Evolutionary conservation across 2,888 invertebrate genomes (phyloP), one percentile per base, ranked within the genome.

Genomic region (Polymixis flavicincta): DNA sequence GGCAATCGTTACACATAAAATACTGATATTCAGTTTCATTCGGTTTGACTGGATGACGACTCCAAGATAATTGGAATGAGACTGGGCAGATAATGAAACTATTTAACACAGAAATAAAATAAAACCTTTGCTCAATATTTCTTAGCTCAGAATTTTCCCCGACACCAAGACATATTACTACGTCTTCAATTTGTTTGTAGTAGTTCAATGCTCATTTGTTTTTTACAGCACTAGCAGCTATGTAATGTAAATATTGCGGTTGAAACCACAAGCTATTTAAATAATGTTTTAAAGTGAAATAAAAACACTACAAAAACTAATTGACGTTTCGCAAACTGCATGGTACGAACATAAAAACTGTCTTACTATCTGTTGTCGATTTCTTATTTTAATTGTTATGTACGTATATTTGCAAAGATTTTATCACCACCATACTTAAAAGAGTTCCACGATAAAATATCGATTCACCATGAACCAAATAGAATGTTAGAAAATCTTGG

Each of bases 381-480:
- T 17, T 19, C 45, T 65, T 61, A 59, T 25, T 66, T 25, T 0
- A n/a, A 50, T 25, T 63, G 13, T 73, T 59, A 70, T 59, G 19
- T 55, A 19, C 22, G 1, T 19, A 0, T 68, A 48, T 71, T 50
- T 70, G 19, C 37, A 52, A 17, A 69, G 48, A 73, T 83, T 67
- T 72, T 60, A 48, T 59, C 52, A 64, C 83, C 73, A n/a, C 8
- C 52, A 25, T n/a, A 52, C 22, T 19, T 32, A n/a, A 50, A 57
- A 68, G 22, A 60, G 54, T 57, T 80, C 22, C 5, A n/a, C 1
- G 8, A 61, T 57, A 66, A 60, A 65, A 78, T 50, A n/a, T 72
- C 13, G 19, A 68, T 52, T 78, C 22, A 28, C 55, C 74, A 68
- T 74, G 70, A 83, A 67, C 74, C n/a, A 71, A 60, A 83, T 64